These are phyloP conservation scores for Torymus texanus DNA, from an alignment of 2,888 invertebrate genomes.

Conservation along the genomic window DNA sequence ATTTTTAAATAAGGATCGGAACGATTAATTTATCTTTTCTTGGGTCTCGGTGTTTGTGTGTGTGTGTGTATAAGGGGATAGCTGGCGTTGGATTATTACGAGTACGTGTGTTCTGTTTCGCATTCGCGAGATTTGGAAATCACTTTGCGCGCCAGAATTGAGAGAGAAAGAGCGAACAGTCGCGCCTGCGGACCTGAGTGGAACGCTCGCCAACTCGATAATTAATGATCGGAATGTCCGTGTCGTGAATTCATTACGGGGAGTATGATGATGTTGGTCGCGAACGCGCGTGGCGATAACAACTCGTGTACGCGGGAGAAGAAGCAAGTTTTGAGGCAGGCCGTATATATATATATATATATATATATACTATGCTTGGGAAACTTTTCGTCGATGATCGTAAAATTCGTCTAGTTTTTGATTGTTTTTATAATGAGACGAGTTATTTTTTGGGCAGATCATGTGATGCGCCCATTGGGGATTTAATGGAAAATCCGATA, in stretches of 20 bases:
- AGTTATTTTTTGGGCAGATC: too few species aligned
- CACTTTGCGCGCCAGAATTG: not conserved
- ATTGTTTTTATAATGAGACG: too few species aligned
- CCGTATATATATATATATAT: too few species aligned
- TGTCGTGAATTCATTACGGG: not conserved
- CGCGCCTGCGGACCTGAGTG: too few species aligned
- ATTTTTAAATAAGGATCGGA: constrained; percentile 25
- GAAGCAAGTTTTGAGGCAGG: too few species aligned
- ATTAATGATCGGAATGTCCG: constrained; percentile 9
- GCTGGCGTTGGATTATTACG: not conserved
- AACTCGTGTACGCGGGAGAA: too few species aligned
- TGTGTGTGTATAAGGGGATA: not conserved
- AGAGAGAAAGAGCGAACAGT: too few species aligned
- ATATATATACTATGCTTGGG: too few species aligned
- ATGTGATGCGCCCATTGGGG: too few species aligned
- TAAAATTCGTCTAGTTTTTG: too few species aligned
- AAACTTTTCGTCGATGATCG: too few species aligned
- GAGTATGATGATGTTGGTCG: not conserved
- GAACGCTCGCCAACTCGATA: not conserved
- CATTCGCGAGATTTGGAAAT: constrained; percentile 33
- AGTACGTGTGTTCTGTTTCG: not conserved
- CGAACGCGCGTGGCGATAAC: not conserved
- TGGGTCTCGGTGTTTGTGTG: not conserved
- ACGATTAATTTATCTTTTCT: not conserved
- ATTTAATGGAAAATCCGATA: too few species aligned